These are phyloP conservation scores for Sebastes iracundus DNA, from an alignment of 2,797 vertebrate species.

Conservation along the genomic window DNA sequence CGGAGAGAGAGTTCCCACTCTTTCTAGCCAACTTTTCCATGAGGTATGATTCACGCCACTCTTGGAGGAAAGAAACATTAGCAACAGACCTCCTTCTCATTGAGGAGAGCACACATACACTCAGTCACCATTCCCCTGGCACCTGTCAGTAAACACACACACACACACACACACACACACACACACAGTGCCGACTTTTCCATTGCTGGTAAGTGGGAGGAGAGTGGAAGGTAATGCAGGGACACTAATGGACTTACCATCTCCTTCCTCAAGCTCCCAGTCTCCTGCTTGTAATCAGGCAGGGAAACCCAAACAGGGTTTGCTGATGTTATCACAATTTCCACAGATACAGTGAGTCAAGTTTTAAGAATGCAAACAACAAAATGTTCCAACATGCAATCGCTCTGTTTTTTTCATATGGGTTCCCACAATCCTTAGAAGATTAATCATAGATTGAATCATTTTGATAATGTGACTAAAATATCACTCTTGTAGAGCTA, in stretches of 20 bases:
- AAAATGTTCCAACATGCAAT: neutral
- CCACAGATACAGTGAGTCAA: conserved; percentile 6
- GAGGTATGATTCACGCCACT: conserved; percentile 32
- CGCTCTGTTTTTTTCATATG: neutral
- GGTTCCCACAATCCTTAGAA: neutral
- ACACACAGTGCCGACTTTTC: conserved; percentile 41
- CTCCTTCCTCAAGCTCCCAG: conserved; percentile 4
- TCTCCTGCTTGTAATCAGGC: conserved; percentile 43
- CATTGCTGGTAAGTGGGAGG: conserved; percentile 38
- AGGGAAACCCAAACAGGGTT: conserved; percentile 40
- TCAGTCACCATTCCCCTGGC: conserved; percentile 19
- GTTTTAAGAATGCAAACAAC: conserved; percentile 38
- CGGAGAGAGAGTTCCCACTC: neutral
- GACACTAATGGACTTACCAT: conserved; percentile 51
- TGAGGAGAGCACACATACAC: conserved; percentile 12
- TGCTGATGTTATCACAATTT: conserved; percentile 39
- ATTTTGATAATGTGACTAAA: neutral
- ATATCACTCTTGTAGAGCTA: neutral
- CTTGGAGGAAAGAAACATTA: conserved; percentile 12
- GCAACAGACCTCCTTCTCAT: conserved; percentile 39
- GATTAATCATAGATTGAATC: neutral
- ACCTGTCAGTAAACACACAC: conserved; percentile 37
- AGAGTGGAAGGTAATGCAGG: conserved; percentile 36
- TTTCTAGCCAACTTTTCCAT: conserved; percentile 47
- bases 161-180: conserved; percentile 1